Base-by-base conservation (phyloP, 1,140 invertebrate species). In the Saccostrea echinata region DNA sequence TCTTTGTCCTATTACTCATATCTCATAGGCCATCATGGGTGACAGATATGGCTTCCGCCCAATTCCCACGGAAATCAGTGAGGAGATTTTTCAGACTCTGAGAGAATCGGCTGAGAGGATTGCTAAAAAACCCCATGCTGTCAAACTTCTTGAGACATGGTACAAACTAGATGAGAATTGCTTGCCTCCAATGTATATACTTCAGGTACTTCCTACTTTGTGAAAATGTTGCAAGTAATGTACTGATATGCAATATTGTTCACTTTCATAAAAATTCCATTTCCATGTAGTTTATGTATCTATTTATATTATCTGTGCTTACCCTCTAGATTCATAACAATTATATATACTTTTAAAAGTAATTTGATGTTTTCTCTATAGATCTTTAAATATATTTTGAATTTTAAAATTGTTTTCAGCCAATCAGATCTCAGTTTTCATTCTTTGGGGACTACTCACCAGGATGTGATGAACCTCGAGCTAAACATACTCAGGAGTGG, bases 81-180 rank as follows among this genome's bases (percentile, higher is more conserved):
- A 90, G 27, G 64, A 90, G 13, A 91, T 93, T 61, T 94, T 93
- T 90, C 88, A 92, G 27, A 52, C 86, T 1, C 35, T 94, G 21
- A 80, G 85, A 24, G 55, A 84, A 27, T 88, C 89, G 57, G 91
- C 91, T 3, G 89, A 87, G 18, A n/a, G 64, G 27, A 76, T 84
- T 30, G 84, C 88, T 6, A 53, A 84, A 0, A 76, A 90, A 16
- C 68, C 91, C 30, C 97, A 97, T 43, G 98, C 98, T 90, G 96
- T 97, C 0, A 96, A 96, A 18, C 95, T 98, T 6, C 95, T 99
- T 55, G 98, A 99, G 92, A 97, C 96, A 8, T 99, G 98, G 98
- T 99, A 99, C 94, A 97, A 98, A 92, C 98, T 98, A 94, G 98
- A 99, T 93, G 97, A 97, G 81, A 99, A 99, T 94, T 97, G 98